Evolutionary conservation across 1,140 invertebrate genomes (phyloP), one percentile per base, ranked within the genome.

Genomic region (Drosophila leontia): DNA sequence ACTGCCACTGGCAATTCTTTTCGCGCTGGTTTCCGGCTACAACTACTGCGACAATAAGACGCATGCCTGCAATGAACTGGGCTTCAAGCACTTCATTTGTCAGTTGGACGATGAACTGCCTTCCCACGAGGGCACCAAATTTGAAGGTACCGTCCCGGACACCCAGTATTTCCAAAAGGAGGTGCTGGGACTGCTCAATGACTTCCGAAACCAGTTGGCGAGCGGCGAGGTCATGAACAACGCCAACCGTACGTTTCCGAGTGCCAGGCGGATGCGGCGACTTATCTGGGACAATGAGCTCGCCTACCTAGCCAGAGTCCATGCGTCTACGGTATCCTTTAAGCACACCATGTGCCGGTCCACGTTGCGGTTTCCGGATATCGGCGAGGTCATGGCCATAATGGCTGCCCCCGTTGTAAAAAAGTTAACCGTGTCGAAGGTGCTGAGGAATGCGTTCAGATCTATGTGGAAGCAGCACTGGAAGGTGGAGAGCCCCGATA

Each of bases 261-360:
- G 32, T 23, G 88, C 88, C 8, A 39, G 26, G 17, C 80, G 86
- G 13, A 87, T 91, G 83, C 80, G 88, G 0, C 45, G 41, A 17
- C 13, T 91, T 1, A 71, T 87, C 11, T 91, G 88, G 88, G 88
- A 91, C 41, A n/a, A 9, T 3, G 88, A 91, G 32, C 44, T 91
- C 26, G 83, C 57, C 6, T 91, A 77, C 64, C 50, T 72, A 39
- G 78, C 88, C 4, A 69, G 78, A 11, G 57, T 42, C 5, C 87
- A 91, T 32, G 77, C 78, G 7, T 17, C 64, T 0, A 75, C 74
- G 2, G 82, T 85, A 2, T 84, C 77, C 7, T 85, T 80, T 23
- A 80, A 53, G 35, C 82, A 85, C 39, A 48, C 74, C 9, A 19
- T 51, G 9, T 85, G 82, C 37, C 72, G 79, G 12, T 26, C 75